A percentile compares a stretch with the other conserved stretches of the same genome.
Conservation (phyloP, 2,113 vertebrate species). For the Vanacampus margaritifer region DNA sequence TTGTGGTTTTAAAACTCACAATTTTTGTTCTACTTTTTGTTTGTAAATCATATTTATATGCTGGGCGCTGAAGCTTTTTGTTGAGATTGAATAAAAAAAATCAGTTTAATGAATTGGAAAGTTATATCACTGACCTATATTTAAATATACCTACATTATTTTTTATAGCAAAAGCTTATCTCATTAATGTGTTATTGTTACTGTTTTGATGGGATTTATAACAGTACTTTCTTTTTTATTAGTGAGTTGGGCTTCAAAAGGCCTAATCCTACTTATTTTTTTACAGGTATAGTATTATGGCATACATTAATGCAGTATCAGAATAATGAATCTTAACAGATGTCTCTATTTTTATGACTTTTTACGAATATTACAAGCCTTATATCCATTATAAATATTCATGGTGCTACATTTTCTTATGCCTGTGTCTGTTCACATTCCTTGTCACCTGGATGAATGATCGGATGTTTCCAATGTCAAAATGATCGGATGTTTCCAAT, state of each 20-base stretch:
- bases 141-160: conserved; percentile 19
- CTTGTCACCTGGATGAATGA: conserved; percentile 37
- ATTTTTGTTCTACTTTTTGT: neutral
- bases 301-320: conserved; percentile 8
- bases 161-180: conserved; percentile 26
- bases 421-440: conserved; percentile 27
- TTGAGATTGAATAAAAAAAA: conserved; percentile 29
- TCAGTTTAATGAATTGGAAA: conserved; percentile 34
- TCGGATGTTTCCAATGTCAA: conserved; percentile 45
- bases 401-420: neutral
- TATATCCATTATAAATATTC: neutral
- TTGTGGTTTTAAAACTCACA: conserved; percentile 44
- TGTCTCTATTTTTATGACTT: conserved; percentile 1
- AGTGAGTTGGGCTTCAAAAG: conserved; percentile 6
- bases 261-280: conserved; percentile 30
- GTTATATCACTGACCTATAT: conserved; percentile 25
- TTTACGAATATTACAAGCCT: neutral
- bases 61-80: conserved; percentile 26
- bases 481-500: no score
- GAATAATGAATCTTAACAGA: conserved; percentile 12
- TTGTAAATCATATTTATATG: conserved; percentile 19
- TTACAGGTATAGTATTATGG: conserved; percentile 15
- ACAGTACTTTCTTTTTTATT: neutral
- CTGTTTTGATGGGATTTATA: neutral
- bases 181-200: conserved; percentile 22